Conservation (phyloP, 2,113 vertebrate species). For the Harpagus bidentatus region DNA sequence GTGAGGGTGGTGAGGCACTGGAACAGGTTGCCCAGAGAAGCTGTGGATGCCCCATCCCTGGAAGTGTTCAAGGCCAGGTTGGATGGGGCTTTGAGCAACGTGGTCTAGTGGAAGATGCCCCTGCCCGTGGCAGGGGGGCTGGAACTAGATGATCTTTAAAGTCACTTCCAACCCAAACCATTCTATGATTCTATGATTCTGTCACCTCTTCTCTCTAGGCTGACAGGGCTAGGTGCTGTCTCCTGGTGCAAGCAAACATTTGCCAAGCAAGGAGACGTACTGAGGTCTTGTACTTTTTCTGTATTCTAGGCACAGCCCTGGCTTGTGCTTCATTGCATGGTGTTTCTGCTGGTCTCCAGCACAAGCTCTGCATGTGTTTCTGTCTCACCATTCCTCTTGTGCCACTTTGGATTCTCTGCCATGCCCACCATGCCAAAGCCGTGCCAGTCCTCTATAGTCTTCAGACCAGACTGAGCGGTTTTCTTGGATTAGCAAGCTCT, state of each 20-base stretch:
- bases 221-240: neutral
- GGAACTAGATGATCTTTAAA: too few species aligned
- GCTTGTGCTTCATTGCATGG: accelerated
- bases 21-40: too few species aligned
- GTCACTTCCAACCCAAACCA: too few species aligned
- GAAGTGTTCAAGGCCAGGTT: too few species aligned
- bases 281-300: neutral
- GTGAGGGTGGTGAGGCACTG: too few species aligned
- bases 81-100: too few species aligned
- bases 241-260: neutral
- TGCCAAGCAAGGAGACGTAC: neutral
- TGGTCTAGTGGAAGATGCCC: too few species aligned
- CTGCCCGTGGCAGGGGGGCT: too few species aligned
- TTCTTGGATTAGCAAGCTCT: neutral
- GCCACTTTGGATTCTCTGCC: neutral
- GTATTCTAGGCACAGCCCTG: neutral
- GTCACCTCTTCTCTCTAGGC: neutral
- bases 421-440: accelerated
- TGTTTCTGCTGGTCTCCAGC: neutral
- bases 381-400: neutral
- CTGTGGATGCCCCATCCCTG: too few species aligned
- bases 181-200: too few species aligned
- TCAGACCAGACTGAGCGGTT: neutral
- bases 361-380: accelerated
- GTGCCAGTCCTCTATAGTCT: neutral